Conservation (phyloP, 2,888 invertebrate genomes). For the Harpalus rufipes region DNA sequence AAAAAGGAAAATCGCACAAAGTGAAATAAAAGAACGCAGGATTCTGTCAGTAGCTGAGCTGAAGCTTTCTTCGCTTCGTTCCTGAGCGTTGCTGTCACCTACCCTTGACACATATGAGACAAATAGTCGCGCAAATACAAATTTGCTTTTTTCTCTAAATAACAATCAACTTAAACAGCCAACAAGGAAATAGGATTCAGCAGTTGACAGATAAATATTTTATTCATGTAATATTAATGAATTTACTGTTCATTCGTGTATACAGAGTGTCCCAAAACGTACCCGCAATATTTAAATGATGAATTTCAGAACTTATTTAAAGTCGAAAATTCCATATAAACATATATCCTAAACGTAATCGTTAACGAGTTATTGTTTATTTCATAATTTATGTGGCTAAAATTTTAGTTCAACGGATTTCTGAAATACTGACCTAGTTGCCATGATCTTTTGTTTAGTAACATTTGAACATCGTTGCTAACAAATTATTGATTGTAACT, state of each 20-base stretch:
- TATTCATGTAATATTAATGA: neutral
- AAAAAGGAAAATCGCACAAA: conserved; percentile 26
- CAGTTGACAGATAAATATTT: neutral
- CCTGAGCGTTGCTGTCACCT: neutral
- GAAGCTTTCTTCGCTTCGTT: neutral
- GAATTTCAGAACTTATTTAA: too few species aligned
- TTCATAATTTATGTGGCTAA: too few species aligned
- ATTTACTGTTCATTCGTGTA: neutral
- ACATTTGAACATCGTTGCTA: too few species aligned
- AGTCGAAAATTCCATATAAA: too few species aligned
- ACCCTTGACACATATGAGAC: neutral
- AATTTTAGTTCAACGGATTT: too few species aligned
- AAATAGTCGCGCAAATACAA: conserved; percentile 11
- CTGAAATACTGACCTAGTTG: too few species aligned
- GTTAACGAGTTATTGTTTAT: too few species aligned
- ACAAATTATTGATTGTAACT: too few species aligned
- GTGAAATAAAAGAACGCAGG: conserved; percentile 16
- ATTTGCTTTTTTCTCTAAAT: conserved; percentile 13
- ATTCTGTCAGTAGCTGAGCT: neutral
- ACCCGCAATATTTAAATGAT: too few species aligned
- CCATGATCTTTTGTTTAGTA: too few species aligned
- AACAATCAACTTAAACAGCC: neutral
- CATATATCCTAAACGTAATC: too few species aligned
- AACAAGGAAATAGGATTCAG: neutral
- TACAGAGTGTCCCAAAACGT: too few species aligned